Evolutionary conservation across 2,113 vertebrate genomes (phyloP), one percentile per base, ranked within the genome.

Genomic region (Hemiprocne comata): DNA sequence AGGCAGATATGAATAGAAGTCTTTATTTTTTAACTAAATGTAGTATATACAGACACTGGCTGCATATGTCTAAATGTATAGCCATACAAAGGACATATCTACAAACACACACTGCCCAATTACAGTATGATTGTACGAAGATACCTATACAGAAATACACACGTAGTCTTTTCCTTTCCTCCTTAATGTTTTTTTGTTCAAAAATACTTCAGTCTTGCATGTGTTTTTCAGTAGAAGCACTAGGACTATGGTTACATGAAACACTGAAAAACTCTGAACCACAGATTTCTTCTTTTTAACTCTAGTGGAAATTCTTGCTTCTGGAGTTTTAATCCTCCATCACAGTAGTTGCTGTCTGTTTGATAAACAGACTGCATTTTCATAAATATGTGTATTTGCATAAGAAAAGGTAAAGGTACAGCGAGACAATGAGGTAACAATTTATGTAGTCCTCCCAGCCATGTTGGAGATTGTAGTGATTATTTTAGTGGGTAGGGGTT

Each of bases 1-100:
- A 98, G 92, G 93, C 94, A 95, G 70, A 87, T 91, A 95, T 96
- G 97, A 98, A 98, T 97, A 97, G 94, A 90, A 91, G 77, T 87
- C 93, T 97, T 97, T 96, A 93, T 93, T 94, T 96, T 93, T 94
- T 87, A 89, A 55, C 66, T 46, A n/a, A 62, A 57, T 73, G 76
- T n/a, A 34, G 46, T 74, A 76, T 95, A 73, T 57, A 29, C 40
- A 61, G 66, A 71, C 34, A 29, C 13, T 50, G 25, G 6, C 50
- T 78, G 71, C 31, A n/a, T 83, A 20, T 54, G 31, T 71, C 40
- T 42, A 44, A 53, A 66, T 28, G n/a, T 44, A 85, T 51, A 86
- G 83, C 34, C 51, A 60, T 28, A 79, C 24, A 19, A 36, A 87
- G 34, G 42, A 46, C 50, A 34, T 83, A 36, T 33, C 82, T 95